Conservation (phyloP, 2,888 invertebrate species). For the Hyposoter didymator region DNA sequence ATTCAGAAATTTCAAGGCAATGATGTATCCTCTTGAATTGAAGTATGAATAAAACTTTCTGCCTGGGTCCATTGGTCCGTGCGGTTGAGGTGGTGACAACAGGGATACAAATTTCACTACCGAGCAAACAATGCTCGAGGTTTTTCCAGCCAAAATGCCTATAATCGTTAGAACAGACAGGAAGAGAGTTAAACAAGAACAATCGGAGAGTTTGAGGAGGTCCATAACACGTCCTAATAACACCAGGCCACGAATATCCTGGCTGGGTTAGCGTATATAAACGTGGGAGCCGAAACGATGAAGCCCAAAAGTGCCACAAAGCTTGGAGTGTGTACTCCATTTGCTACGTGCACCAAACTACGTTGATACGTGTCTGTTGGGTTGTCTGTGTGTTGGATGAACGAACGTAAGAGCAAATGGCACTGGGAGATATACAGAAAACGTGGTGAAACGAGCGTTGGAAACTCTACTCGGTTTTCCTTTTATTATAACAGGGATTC, state of each 20-base stretch:
- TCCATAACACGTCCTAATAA: conserved; percentile 59
- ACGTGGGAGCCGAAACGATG: conserved; percentile 47
- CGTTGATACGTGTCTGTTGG: neutral
- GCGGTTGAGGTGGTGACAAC: conserved; percentile 14
- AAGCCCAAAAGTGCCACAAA: conserved; percentile 39
- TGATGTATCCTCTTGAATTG: neutral
- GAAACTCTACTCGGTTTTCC: conserved; percentile 39
- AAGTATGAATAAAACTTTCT: neutral
- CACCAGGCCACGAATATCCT: conserved; percentile 46
- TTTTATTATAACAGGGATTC: conserved; percentile 61
- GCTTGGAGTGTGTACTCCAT: conserved; percentile 20
- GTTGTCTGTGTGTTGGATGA: neutral
- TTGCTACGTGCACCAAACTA: conserved; percentile 1
- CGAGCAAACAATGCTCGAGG: conserved; percentile 15
- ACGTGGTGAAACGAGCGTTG: conserved; percentile 61
- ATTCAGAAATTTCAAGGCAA: neutral
- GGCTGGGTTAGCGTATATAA: conserved; percentile 4
- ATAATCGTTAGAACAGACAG: conserved; percentile 15
- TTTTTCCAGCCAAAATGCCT: conserved; percentile 17
- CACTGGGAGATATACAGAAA: conserved; percentile 26
- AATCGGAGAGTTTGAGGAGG: conserved; percentile 41
- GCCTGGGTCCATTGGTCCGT: neutral
- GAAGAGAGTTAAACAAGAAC: conserved; percentile 31
- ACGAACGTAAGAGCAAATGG: conserved; percentile 21
- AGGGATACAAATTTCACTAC: conserved; percentile 37